Base-by-base conservation (phyloP, 2,113 vertebrate species). In the Megaceryle maxima region DNA sequence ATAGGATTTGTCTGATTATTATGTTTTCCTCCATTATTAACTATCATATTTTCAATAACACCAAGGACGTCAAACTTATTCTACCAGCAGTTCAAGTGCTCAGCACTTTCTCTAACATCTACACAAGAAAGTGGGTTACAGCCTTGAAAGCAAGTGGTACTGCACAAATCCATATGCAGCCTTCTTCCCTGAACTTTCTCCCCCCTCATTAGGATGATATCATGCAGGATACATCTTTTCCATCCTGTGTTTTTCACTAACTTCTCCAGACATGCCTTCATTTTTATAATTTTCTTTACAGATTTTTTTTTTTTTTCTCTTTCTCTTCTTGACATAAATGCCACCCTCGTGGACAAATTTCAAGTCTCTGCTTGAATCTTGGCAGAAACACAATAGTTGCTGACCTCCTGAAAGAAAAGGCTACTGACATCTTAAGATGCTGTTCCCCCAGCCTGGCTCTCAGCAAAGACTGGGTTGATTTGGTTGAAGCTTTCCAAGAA, bases 1-100 rank as follows among this genome's bases (percentile, higher is more conserved):
- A 91, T 63, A 76, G 46, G 46, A 87, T 93, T 87, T 93, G 62
- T 37, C n/a, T 76, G 48, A 88, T 90, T 83, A 75, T 88, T 90
- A 70, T 4, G 4, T 39, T 93, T 91, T 68, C 63, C 91, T 90
- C 87, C 35, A 73, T 76, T 86, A 92, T 92, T 75, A 91, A 88
- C 56, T 84, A 24, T 25, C 13, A 0, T 67, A 41, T 64, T 78
- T 92, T 88, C 56, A 82, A 5, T 86, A 83, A 48, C 24, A 48
- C 48, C 53, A 39, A 74, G 59, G 51, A 84, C 14, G 21, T 92
- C 72, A 77, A 86, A 31, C 35, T 28, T 53, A 28, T 53, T 53
- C 51, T 53, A 28, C 6, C 21, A 26, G 16, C 11, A 43, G 10
- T 26, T 73, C 6, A 60, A 41, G 16, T 51, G 18, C 16, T 69